Conservation (phyloP, 2,797 vertebrate genomes). For the Cottoperca gobio region DNA sequence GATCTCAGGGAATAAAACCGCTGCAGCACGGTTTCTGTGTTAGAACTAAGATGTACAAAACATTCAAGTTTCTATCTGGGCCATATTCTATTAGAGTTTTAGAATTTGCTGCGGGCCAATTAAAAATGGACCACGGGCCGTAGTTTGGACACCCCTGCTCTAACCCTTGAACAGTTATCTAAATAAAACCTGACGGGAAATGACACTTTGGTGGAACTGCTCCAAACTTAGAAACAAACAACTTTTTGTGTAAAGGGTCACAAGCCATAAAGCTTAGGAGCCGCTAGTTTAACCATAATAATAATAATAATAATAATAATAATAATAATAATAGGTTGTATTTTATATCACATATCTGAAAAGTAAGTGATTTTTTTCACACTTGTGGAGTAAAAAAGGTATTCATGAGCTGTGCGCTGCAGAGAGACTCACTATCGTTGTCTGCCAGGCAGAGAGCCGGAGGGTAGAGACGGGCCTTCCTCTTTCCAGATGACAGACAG, state of each 20-base stretch:
- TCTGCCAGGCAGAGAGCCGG: constrained; percentile 93
- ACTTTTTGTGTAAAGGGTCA: background rate
- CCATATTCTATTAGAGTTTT: no score
- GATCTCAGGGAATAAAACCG: no score
- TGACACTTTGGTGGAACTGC: background rate
- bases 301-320: background rate
- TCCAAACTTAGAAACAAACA: background rate
- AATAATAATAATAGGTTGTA: background rate
- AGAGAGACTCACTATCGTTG: constrained; percentile 92
- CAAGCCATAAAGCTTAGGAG: background rate
- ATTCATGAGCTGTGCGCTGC: background rate
- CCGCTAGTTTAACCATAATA: background rate
- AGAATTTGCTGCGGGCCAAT: no score
- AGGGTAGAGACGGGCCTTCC: constrained; percentile 92
- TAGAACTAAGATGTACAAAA: no score
- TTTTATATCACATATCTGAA: background rate
- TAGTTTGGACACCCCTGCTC: no score
- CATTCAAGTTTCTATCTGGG: no score
- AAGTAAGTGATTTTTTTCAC: background rate
- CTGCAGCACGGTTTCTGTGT: no score
- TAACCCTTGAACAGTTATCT: background rate
- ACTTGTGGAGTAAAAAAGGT: background rate
- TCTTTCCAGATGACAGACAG: constrained; percentile 94
- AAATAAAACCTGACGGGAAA: background rate
- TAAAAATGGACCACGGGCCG: no score